Evolutionary conservation across 2,113 vertebrate species (phyloP).

Genomic region (Charina bottae): DNA sequence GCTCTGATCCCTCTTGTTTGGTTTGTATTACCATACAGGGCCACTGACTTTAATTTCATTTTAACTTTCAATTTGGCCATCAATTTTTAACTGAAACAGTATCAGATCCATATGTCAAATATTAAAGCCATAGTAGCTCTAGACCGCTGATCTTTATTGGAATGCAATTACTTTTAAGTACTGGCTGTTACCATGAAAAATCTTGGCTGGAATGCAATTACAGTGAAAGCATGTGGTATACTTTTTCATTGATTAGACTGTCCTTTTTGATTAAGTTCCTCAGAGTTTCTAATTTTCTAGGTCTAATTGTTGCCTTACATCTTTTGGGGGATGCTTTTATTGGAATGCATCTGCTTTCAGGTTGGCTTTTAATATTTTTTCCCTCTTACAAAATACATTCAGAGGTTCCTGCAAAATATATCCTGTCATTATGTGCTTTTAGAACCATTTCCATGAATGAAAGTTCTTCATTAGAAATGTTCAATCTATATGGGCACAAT

Average conservation of each 20-base stretch:
- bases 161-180: conserved; percentile 74
- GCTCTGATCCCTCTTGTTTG: neutral
- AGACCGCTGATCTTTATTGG: conserved; percentile 67
- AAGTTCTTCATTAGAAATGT: conserved; percentile 63
- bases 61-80: conserved; percentile 24
- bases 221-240: conserved; percentile 55
- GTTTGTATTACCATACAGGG: conserved; percentile 17
- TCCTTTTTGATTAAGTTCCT: conserved; percentile 72
- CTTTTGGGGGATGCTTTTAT: conserved; percentile 61
- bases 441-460: conserved; percentile 47
- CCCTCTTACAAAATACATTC: conserved; percentile 49
- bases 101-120: conserved; percentile 49
- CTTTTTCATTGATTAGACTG: conserved; percentile 76
- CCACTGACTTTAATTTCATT: conserved; percentile 34
- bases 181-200: conserved; percentile 63
- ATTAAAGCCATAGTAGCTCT: conserved; percentile 54
- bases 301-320: conserved; percentile 62
- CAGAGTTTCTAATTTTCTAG: conserved; percentile 64
- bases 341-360: conserved; percentile 66
- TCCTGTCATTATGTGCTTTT: conserved; percentile 64
- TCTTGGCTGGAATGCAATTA: conserved; percentile 69
- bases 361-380: conserved; percentile 52
- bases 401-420: conserved; percentile 55
- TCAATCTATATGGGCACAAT: conserved; percentile 39
- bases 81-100: conserved; percentile 19